Conservation (phyloP, 2,888 invertebrate genomes). For the Synanthedon tipuliformis region DNA sequence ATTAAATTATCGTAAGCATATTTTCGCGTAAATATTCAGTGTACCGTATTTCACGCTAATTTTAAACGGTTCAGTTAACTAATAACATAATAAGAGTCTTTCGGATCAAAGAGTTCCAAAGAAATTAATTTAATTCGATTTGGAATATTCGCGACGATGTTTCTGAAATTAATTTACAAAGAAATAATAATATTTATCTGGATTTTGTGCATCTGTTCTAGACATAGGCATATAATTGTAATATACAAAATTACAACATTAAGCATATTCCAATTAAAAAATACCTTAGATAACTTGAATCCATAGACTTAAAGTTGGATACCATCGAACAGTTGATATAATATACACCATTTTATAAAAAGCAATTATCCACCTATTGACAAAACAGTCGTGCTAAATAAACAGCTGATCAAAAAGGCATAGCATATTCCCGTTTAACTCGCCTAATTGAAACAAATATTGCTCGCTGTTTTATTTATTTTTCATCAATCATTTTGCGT, state of each 20-base stretch:
- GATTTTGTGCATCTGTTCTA: too few species aligned
- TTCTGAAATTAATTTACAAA: too few species aligned
- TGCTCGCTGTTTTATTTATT: slow-evolving; percentile 7
- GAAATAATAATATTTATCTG: too few species aligned
- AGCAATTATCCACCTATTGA: neutral
- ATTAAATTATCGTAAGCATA: slow-evolving; percentile 20
- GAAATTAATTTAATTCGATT: slow-evolving; percentile 11
- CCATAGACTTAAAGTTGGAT: too few species aligned
- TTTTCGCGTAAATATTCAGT: slow-evolving; percentile 26
- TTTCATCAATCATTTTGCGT: slow-evolving; percentile 6
- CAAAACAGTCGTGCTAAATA: slow-evolving; percentile 1
- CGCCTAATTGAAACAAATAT: slow-evolving; percentile 12
- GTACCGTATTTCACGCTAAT: slow-evolving; percentile 36
- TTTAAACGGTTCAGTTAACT: slow-evolving; percentile 28
- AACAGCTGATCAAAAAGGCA: slow-evolving; percentile 5
- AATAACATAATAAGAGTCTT: slow-evolving; percentile 23
- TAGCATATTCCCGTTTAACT: slow-evolving; percentile 3
- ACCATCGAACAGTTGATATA: too few species aligned
- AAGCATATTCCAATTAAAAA: too few species aligned
- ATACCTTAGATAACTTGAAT: too few species aligned
- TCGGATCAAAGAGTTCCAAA: slow-evolving; percentile 8
- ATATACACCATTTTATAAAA: neutral
- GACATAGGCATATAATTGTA: too few species aligned
- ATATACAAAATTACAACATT: too few species aligned
- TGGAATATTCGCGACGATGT: neutral